Percentiles rank a stretch among this genome's conserved stretches.
Conservation (phyloP, 2,797 vertebrate genomes). For the Calcarius lapponicus region DNA sequence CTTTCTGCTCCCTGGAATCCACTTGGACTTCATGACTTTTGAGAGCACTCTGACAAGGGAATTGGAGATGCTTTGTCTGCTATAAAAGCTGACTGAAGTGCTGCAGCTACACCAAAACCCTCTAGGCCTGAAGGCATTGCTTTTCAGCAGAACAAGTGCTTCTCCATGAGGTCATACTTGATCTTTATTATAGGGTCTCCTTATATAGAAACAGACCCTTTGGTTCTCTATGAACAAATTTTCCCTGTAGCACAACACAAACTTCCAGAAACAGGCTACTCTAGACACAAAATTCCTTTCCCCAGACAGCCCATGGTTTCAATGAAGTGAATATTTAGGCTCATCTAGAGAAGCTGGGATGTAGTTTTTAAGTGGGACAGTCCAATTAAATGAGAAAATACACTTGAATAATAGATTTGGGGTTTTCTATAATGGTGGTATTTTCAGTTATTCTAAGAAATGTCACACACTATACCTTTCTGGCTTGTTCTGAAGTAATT, state of each 20-base stretch:
- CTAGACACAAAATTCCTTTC: background rate
- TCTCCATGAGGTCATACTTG: background rate
- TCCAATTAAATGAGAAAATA: background rate
- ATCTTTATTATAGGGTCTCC: background rate
- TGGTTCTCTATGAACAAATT: background rate
- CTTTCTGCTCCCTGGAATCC: background rate
- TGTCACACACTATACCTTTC: background rate
- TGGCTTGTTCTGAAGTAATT: background rate
- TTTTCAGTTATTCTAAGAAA: background rate
- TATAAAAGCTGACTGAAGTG: background rate
- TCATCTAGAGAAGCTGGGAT: background rate
- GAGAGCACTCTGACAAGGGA: background rate
- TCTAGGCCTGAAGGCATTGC: background rate
- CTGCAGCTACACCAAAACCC: background rate
- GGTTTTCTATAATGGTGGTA: background rate
- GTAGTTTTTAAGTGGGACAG: background rate
- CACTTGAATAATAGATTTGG: background rate
- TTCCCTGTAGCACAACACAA: background rate
- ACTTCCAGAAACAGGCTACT: background rate
- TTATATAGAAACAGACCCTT: background rate
- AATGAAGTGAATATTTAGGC: background rate
- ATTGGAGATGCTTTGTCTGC: background rate
- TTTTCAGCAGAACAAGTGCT: background rate
- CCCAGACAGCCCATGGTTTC: accelerated
- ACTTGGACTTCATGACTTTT: background rate